Evolutionary conservation across 2,113 vertebrate species (phyloP), one percentile per base, ranked within the genome.

Genomic region (Lepus americanus): DNA sequence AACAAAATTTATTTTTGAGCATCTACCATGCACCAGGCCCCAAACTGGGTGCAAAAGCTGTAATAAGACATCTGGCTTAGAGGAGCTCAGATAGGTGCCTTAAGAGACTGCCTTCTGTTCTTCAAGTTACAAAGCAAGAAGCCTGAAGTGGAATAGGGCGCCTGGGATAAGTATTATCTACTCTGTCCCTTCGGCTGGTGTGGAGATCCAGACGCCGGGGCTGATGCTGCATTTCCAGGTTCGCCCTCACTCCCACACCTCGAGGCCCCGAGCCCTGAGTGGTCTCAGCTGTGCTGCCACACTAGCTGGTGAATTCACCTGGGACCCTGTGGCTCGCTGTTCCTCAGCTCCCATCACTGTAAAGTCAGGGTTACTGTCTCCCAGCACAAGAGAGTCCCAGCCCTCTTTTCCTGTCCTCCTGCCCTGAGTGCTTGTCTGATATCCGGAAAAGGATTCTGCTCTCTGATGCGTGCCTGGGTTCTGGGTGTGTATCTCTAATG

Each of bases 1-100:
- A 90, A 72, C 33, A 49, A 29, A 90, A 76, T 33, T 19, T 59
- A 16, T 39, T 90, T 94, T 89, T 79, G 23, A 96, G 49, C n/a
- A 51, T 23, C 6, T 81, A 2, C 9, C 84, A 20, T 85, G 19
- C 73, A 66, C 31, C 36, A 91, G n/a, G 64, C 14, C 25, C 33
- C 23, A 1, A 70, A 9, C 29, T 59, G 31, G 63, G 44, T 83
- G 39, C 11, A 91, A 80, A 76, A 82, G 22, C 51, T 84, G 0
- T 72, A 29, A 84, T 33, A 25, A 10, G 63, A 17, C 79, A 20
- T 70, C 72, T 67, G 33, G 29, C 86, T 49, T 94, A 49, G 91
- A 59, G 81, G 70, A 31, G 27, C 77, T 87, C 9, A 70, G 55
- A 1, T 82, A 59, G 55, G 53, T 88, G 27, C 80, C 84, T 36